Conservation (phyloP, 2,888 invertebrate species). For the Oscheius onirici region DNA sequence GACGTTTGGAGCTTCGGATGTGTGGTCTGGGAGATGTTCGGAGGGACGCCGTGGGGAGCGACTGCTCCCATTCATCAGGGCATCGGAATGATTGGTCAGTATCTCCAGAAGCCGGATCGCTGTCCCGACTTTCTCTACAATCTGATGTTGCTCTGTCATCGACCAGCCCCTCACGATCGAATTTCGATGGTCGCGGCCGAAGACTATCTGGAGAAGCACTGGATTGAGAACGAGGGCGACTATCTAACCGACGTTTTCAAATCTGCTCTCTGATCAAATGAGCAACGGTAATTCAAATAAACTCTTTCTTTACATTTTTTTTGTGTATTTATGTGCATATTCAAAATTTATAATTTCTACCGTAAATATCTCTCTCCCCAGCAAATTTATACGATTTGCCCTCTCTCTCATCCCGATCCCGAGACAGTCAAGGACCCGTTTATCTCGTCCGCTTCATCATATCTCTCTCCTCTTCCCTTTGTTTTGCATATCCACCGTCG, state of each 20-base stretch:
- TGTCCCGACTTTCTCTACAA: conserved; percentile 42
- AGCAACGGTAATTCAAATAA: too few relatives aligned
- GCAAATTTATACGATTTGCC: too few relatives aligned
- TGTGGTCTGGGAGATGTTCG: conserved; percentile 45
- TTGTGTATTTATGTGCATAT: too few relatives aligned
- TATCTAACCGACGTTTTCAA: conserved; percentile 9
- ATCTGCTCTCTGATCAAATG: too few relatives aligned
- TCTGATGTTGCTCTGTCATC: conserved; percentile 49
- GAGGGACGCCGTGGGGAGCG: conserved; percentile 47
- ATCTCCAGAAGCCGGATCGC: not conserved
- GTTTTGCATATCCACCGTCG: conserved; percentile 25
- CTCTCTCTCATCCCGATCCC: too few relatives aligned
- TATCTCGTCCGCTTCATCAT: not conserved
- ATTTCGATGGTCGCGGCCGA: too few relatives aligned
- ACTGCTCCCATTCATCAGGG: conserved; percentile 26
- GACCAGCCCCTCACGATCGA: conserved; percentile 43
- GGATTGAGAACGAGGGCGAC: conserved; percentile 19
- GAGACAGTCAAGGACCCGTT: not conserved
- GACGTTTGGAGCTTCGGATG: conserved; percentile 59
- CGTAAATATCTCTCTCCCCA: too few relatives aligned
- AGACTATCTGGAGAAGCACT: conserved; percentile 6
- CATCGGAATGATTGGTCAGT: conserved; percentile 23
- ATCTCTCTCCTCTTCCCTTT: conserved; percentile 16
- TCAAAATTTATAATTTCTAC: too few relatives aligned
- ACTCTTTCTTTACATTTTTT: too few relatives aligned